Base-by-base conservation (phyloP, 2,113 vertebrate genomes). In the Cettia cetti region DNA sequence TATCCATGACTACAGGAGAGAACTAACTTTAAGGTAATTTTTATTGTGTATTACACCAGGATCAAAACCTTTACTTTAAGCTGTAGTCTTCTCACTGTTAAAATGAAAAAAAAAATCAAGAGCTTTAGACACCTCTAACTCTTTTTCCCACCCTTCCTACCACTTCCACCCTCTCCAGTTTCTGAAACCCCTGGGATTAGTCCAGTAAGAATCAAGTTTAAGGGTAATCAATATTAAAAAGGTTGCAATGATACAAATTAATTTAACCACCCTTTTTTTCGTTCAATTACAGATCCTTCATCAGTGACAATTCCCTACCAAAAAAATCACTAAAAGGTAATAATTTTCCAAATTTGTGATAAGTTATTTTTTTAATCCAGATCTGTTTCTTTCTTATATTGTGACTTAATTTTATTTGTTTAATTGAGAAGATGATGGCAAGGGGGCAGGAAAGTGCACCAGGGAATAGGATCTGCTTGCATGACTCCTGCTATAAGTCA, bases 81-180 rank as follows among this genome's bases (percentile, higher is more conserved):
- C 2, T 74, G 9, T 52, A 35, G 19, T 59, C 6, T 78, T 56
- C 27, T 57, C 18, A 45, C n/a, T 57, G 10, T 27, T 75, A 86
- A 70, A 85, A 81, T 78, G 31, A 15, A 12, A 72, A 71, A 11
- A 59, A 57, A 60, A 37, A 37, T 24, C 10, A n/a, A 4, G 30
- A 28, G 6, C 2, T 83, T 81, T 81, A 16, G 24, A 8, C 20
- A 45, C 35, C 3, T 78, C 20, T 57, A 17, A 6, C 1, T 72
- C 18, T 15, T 49, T 57, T 78, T 33, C 7, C 2, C 11, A 6
- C 40, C 3, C 10, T n/a, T 26, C 37, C 26, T 57, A 35, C 11
- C 14, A 76, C 8, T 1, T 11, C 28, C 6, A 31, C 22, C 13
- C 1, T 1, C 1, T n/a, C 3, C 6, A 39, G 47, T 35, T 33